These are phyloP conservation scores for Apis laboriosa DNA, from an alignment of 1,140 invertebrate species.

Conservation along the genomic window DNA sequence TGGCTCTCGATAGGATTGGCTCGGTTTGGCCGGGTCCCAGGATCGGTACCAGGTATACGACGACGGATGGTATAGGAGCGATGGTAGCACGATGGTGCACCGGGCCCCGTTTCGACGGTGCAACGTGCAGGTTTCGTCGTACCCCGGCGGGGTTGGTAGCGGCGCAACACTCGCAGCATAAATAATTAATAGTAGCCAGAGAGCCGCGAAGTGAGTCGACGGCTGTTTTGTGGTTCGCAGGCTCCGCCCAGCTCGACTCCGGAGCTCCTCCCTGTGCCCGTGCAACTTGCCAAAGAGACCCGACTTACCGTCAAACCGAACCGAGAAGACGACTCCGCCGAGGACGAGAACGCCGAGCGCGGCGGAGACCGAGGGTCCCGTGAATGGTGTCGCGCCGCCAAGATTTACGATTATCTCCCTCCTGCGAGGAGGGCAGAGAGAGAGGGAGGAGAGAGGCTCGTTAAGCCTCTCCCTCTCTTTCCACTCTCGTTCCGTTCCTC, in stretches of 20 bases:
- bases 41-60: constrained; percentile 44
- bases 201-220: constrained; percentile 75
- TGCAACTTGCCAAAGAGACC: constrained; percentile 53
- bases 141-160: constrained; percentile 53
- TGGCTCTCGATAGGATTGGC: constrained; percentile 79
- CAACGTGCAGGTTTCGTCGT: constrained; percentile 44
- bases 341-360: constrained; percentile 14
- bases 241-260: constrained; percentile 79
- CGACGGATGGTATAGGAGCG: constrained; percentile 17
- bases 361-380: neutral
- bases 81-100: constrained; percentile 6
- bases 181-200: constrained; percentile 81
- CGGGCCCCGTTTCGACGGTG: constrained; percentile 36
- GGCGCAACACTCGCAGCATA: constrained; percentile 77
- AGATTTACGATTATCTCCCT: constrained; percentile 45
- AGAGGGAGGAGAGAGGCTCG: neutral
- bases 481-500: neutral
- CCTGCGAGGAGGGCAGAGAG: too few species aligned
- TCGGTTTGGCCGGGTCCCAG: constrained; percentile 59
- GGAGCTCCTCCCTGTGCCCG: constrained; percentile 78
- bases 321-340: constrained; percentile 46
- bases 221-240: constrained; percentile 79
- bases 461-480: too few species aligned
- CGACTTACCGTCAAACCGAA: constrained; percentile 44
- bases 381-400: neutral